phyloP scores from a whole-genome alignment of 2,113 vertebrate genomes.

The Bubo bubo region DNA sequence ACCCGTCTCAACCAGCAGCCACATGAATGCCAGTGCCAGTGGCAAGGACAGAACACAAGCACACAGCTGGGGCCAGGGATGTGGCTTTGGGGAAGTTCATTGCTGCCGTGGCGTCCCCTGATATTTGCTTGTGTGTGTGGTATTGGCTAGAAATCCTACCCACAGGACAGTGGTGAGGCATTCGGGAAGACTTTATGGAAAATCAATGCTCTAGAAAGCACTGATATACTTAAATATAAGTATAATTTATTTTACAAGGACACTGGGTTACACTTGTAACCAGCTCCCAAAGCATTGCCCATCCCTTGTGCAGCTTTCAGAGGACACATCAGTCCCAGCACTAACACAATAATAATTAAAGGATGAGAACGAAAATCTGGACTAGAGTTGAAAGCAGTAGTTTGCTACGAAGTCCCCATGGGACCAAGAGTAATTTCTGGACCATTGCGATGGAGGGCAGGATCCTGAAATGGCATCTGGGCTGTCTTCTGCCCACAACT shows the following conservation, averaged over 20 bases:
- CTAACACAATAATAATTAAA: background rate
- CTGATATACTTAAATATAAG: background rate
- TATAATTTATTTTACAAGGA: background rate
- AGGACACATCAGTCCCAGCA: background rate
- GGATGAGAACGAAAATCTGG: background rate
- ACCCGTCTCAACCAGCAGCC: background rate
- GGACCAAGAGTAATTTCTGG: background rate
- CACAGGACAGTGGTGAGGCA: background rate
- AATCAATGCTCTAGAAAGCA: background rate
- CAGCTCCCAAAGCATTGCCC: background rate
- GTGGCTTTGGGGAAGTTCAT: fast-evolving
- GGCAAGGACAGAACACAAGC: background rate
- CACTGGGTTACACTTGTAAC: background rate
- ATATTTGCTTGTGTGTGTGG: background rate
- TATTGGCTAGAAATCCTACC: background rate
- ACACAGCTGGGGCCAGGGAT: background rate
- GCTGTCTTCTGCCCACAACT: background rate
- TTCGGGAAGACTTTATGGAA: background rate
- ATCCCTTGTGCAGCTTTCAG: background rate
- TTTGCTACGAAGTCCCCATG: background rate
- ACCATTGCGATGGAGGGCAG: background rate
- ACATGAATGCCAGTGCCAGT: background rate
- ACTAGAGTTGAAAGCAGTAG: background rate
- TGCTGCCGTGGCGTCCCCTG: background rate
- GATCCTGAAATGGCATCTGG: background rate